A percentile compares a stretch with the other conserved stretches of the same genome.
Conservation (phyloP, 2,113 vertebrate species). For the Beaufortia kweichowensis region DNA sequence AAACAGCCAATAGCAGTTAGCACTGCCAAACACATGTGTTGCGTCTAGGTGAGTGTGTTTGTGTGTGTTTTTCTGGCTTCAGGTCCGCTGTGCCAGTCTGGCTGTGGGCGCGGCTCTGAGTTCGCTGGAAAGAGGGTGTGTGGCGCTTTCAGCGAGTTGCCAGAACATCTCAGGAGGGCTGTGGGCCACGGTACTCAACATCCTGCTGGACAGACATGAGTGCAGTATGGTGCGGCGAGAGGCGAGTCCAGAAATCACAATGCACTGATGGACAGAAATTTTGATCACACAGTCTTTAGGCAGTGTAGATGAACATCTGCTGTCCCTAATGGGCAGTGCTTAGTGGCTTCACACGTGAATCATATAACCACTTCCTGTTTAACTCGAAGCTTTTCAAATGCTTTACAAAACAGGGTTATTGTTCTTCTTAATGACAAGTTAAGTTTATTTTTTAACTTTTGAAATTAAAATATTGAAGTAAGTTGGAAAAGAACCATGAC, state of each 20-base stretch:
- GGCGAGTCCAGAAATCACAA: slow-evolving; percentile 68
- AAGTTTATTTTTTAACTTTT: too few relatives aligned
- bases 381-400: too few relatives aligned
- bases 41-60: slow-evolving; percentile 24
- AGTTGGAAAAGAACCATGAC: too few relatives aligned
- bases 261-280: too few relatives aligned
- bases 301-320: too few relatives aligned
- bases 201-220: slow-evolving; percentile 90
- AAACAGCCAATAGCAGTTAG: slow-evolving; percentile 23
- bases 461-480: too few relatives aligned
- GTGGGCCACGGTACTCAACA: slow-evolving; percentile 92
- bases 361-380: too few relatives aligned
- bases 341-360: too few relatives aligned
- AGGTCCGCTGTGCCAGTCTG: slow-evolving; percentile 94
- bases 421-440: too few relatives aligned
- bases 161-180: slow-evolving; percentile 97
- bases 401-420: too few relatives aligned
- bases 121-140: slow-evolving; percentile 81
- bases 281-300: too few relatives aligned
- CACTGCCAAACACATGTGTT: slow-evolving; percentile 34
- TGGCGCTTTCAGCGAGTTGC: slow-evolving; percentile 88
- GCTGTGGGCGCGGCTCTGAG: slow-evolving; percentile 89
- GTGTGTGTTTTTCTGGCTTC: slow-evolving; percentile 24
- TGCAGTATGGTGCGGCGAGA: slow-evolving; percentile 95
- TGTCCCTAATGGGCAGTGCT: too few relatives aligned